Percentiles rank a stretch among this genome's conserved stretches.
Conservation (phyloP, 2,888 invertebrate species). For the Unio pictorum region DNA sequence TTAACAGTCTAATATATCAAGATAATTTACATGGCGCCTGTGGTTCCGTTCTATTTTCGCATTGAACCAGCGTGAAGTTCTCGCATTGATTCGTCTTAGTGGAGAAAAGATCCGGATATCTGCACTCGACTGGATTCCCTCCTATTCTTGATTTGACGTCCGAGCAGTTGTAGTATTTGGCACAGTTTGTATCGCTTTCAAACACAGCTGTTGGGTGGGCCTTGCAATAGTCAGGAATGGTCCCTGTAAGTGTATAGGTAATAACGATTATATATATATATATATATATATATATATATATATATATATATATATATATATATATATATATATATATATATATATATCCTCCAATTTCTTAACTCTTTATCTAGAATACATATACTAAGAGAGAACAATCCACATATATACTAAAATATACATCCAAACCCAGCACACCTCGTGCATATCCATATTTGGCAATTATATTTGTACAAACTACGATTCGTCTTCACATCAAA, state of each 20-base stretch:
- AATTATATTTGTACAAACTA: too few species aligned
- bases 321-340: too few species aligned
- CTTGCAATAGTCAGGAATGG: slow-evolving; percentile 30
- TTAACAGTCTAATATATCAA: too few species aligned
- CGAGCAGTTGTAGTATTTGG: slow-evolving; percentile 38
- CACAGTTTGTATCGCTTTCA: slow-evolving; percentile 32
- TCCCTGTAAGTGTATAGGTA: slow-evolving; percentile 17
- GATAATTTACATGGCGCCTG: slow-evolving; percentile 39
- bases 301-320: too few species aligned
- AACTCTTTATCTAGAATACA: too few species aligned
- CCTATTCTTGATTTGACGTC: slow-evolving; percentile 7
- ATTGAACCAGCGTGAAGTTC: slow-evolving; percentile 32
- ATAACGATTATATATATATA: too few species aligned
- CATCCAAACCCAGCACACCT: too few species aligned
- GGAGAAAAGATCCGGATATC: slow-evolving; percentile 41
- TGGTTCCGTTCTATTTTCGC: slow-evolving; percentile 31
- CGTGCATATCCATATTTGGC: too few species aligned
- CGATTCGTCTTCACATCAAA: slow-evolving; percentile 10
- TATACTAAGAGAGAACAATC: too few species aligned
- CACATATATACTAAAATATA: too few species aligned
- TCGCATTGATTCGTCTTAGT: slow-evolving; percentile 28
- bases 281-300: too few species aligned
- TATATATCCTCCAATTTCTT: too few species aligned
- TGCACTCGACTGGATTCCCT: slow-evolving; percentile 21
- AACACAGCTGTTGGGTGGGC: slow-evolving; percentile 31